Conservation (phyloP, 2,797 vertebrate genomes). For the Urocyon cinereoargenteus region DNA sequence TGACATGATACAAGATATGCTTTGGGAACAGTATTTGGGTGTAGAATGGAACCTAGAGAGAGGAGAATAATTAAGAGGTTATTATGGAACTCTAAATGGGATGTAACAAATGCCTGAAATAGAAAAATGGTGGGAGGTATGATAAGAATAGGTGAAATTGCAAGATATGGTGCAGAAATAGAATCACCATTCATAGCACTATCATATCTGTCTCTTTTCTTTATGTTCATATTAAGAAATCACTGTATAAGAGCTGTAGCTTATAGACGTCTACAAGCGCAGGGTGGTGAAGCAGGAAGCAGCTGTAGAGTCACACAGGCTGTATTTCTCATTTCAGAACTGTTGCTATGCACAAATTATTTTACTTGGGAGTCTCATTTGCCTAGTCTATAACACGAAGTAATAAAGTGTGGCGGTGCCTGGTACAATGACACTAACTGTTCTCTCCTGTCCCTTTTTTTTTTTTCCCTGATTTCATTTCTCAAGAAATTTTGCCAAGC, state of each 20-base stretch:
- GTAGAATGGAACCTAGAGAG: constrained; percentile 14
- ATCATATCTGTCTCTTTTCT: not conserved
- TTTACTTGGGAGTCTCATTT: not conserved
- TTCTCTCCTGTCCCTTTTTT: not conserved
- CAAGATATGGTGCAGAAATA: not conserved
- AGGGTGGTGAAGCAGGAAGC: not conserved
- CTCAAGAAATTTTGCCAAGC: not conserved
- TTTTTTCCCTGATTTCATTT: not conserved
- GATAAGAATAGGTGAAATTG: constrained; percentile 18
- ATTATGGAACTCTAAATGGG: constrained; percentile 55
- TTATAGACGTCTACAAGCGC: not conserved
- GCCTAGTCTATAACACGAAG: not conserved
- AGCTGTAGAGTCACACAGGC: not conserved
- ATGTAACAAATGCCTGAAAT: constrained; percentile 30
- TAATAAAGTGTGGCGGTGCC: not conserved
- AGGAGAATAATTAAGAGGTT: not conserved
- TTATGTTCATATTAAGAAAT: constrained; percentile 48
- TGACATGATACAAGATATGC: not conserved
- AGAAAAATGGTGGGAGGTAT: constrained; percentile 6
- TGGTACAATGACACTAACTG: not conserved
- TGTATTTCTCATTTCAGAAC: not conserved
- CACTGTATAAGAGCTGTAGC: not conserved
- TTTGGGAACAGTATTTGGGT: not conserved
- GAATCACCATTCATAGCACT: not conserved
- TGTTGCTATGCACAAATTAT: not conserved